Conservation (phyloP, 1,140 invertebrate genomes). For the Tetragonula clypearis region DNA sequence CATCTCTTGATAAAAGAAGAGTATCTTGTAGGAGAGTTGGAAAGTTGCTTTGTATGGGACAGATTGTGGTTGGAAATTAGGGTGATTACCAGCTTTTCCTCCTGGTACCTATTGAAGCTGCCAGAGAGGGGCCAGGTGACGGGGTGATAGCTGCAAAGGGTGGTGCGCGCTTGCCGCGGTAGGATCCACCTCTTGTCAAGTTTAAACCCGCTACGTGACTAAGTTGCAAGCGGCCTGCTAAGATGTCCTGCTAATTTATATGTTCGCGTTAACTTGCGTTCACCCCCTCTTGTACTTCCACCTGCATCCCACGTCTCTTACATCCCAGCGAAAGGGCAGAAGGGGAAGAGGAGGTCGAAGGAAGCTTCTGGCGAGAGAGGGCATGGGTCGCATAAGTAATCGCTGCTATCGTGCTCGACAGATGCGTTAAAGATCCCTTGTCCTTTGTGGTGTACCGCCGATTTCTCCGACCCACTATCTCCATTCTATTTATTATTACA, state of each 20-base stretch:
- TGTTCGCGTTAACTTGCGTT: conserved; percentile 81
- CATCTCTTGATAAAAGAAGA: background rate
- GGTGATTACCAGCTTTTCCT: conserved; percentile 39
- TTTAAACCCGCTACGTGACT: conserved; percentile 82
- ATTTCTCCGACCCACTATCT: conserved; percentile 19
- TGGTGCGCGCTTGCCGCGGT: conserved; percentile 48
- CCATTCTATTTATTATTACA: background rate
- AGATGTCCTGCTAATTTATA: conserved; percentile 82
- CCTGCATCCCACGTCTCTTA: conserved; percentile 56
- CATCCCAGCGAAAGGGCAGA: conserved; percentile 36
- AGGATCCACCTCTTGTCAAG: conserved; percentile 79
- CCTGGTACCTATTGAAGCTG: conserved; percentile 12
- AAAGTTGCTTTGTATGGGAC: background rate
- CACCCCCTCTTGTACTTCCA: conserved; percentile 62
- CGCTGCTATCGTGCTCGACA: conserved; percentile 75
- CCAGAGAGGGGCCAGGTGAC: conserved; percentile 60
- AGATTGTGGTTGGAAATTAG: conserved; percentile 36
- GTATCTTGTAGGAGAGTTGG: background rate
- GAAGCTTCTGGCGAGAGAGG: conserved; percentile 77
- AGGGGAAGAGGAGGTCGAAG: conserved; percentile 55
- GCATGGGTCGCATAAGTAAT: conserved; percentile 80
- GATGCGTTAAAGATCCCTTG: conserved; percentile 78
- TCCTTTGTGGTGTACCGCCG: conserved; percentile 55
- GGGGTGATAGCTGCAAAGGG: conserved; percentile 35
- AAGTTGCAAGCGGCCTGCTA: conserved; percentile 82